Conservation (phyloP, 2,113 vertebrate species). For the Neotragus moschatus region DNA sequence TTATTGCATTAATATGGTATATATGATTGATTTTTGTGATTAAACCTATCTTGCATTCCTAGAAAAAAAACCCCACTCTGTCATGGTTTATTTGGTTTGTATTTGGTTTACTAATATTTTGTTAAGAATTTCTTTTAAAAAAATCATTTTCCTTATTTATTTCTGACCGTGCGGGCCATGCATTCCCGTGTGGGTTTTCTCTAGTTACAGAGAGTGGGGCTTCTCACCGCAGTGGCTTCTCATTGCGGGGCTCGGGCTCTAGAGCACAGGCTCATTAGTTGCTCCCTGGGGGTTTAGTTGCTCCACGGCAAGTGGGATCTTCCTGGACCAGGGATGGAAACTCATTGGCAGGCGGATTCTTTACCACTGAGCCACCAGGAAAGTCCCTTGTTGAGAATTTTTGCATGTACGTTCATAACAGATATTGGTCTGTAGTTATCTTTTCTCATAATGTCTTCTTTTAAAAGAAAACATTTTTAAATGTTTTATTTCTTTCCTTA, state of each 20-base stretch:
- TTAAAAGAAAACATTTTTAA: neutral
- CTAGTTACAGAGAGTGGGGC: fast-evolving
- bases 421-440: neutral
- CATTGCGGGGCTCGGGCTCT: neutral
- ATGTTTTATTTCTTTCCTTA: neutral
- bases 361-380: neutral
- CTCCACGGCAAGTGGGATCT: neutral
- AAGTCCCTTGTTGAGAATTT: neutral
- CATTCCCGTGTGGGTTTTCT: neutral
- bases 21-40: neutral
- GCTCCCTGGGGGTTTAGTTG: fast-evolving
- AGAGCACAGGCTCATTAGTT: neutral
- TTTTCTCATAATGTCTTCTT: neutral
- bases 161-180: neutral
- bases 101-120: neutral
- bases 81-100: neutral
- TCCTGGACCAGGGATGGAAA: neutral
- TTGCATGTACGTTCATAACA: neutral
- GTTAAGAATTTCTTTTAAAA: neutral
- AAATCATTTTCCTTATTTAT: neutral
- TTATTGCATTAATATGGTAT: neutral
- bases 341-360: neutral
- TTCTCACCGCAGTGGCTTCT: neutral
- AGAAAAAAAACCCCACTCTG: neutral
- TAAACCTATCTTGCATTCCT: neutral